These are phyloP conservation scores for Andrena praecox DNA, from an alignment of 2,888 invertebrate species.

Conservation along the genomic window DNA sequence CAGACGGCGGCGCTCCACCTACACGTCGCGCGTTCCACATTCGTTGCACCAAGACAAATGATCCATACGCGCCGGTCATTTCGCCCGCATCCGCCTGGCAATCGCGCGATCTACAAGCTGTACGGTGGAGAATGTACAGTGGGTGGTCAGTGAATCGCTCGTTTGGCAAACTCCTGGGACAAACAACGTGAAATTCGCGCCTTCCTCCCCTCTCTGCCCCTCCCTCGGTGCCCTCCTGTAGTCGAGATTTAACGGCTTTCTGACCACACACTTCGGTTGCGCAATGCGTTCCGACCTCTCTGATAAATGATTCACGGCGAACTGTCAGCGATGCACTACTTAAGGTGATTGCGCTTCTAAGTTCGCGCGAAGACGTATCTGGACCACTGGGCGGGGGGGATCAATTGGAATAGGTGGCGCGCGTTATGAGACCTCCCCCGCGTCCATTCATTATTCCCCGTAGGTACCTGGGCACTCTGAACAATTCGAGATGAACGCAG, in stretches of 20 bases:
- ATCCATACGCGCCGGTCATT: slow-evolving; percentile 73
- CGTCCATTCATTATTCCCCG: no score
- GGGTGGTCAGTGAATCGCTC: slow-evolving; percentile 79
- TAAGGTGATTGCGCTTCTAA: slow-evolving; percentile 45
- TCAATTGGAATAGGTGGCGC: slow-evolving; percentile 7
- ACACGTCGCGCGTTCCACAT: slow-evolving; percentile 65
- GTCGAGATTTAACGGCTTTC: slow-evolving; percentile 49
- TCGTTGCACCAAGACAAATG: slow-evolving; percentile 75
- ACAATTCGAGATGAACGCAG: not conserved
- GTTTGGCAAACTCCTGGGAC: slow-evolving; percentile 69
- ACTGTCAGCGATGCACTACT: slow-evolving; percentile 38
- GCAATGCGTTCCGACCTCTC: slow-evolving; percentile 31
- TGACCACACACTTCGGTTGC: slow-evolving; percentile 61
- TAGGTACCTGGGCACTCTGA: not conserved
- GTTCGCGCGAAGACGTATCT: not conserved
- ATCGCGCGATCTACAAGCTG: slow-evolving; percentile 81
- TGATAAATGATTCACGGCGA: slow-evolving; percentile 49
- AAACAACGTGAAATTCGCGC: slow-evolving; percentile 67
- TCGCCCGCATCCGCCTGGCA: slow-evolving; percentile 75
- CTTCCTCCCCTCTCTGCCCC: not conserved
- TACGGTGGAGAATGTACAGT: slow-evolving; percentile 77
- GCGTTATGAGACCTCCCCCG: no score
- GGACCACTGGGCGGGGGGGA: not conserved
- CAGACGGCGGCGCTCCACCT: slow-evolving; percentile 55
- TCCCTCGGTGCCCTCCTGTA: not conserved